A percentile compares a stretch with the other conserved stretches of the same genome.
phyloP scores from a whole-genome alignment of 2,797 vertebrate species.

The Caiman crocodilus region DNA sequence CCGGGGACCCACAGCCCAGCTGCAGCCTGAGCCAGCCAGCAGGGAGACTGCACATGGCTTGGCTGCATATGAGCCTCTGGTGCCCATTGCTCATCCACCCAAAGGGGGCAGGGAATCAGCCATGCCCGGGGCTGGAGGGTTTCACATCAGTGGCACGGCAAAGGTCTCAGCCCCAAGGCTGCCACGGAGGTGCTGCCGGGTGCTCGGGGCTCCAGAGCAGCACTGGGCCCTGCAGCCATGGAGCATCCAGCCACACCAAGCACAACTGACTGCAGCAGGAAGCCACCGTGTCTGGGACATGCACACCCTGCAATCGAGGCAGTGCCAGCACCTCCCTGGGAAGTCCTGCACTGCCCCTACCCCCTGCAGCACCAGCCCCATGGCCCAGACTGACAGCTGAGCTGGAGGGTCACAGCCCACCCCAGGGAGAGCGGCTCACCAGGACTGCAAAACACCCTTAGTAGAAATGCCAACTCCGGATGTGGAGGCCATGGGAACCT shows the following conservation, averaged over 20 bases:
- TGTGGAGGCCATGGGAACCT: not conserved
- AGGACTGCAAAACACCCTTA: not conserved
- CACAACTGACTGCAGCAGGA: not conserved
- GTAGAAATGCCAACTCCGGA: slow-evolving; percentile 5
- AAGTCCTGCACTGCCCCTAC: not conserved
- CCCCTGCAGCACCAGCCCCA: not conserved
- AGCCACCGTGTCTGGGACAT: not conserved
- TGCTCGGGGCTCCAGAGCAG: not conserved
- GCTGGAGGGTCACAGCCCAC: not conserved
- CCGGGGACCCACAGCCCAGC: too few relatives aligned
- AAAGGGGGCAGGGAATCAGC: not conserved
- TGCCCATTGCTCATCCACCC: not conserved
- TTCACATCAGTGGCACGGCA: not conserved
- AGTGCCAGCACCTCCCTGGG: accelerated
- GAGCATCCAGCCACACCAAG: not conserved
- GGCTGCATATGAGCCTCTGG: not conserved
- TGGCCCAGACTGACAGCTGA: too few relatives aligned
- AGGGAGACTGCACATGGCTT: not conserved
- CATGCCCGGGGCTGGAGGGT: not conserved
- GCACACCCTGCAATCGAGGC: not conserved
- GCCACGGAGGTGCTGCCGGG: not conserved
- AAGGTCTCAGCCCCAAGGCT: too few relatives aligned
- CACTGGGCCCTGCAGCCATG: not conserved
- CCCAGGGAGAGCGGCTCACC: too few relatives aligned
- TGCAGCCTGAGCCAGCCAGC: not conserved